A percentile compares a stretch with the other conserved stretches of the same genome.
Evolutionary conservation across 2,113 vertebrate species (phyloP).

Genomic region (Eretmochelys imbricata): DNA sequence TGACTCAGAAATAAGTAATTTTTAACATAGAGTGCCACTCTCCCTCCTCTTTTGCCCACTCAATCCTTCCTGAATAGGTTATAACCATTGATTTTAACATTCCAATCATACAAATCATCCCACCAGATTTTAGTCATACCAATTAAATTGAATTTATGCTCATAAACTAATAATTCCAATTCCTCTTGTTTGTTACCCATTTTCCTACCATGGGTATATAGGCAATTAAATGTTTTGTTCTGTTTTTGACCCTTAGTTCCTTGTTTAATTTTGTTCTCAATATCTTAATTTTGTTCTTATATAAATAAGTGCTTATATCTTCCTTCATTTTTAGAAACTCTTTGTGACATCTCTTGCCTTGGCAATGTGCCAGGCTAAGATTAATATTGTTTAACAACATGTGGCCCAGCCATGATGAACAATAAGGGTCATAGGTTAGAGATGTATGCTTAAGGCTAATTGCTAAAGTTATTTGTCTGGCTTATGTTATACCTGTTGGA

Average conservation of each 20-base stretch:
- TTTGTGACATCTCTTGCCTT: background rate
- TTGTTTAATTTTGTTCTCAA: background rate
- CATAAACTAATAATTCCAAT: background rate
- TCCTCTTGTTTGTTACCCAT: background rate
- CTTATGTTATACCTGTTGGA: slow-evolving; percentile 42
- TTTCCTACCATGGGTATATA: background rate
- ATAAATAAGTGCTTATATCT: background rate
- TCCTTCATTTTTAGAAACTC: background rate
- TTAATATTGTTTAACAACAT: slow-evolving; percentile 14
- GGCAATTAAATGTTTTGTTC: background rate
- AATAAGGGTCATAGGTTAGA: slow-evolving; percentile 31
- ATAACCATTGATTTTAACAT: background rate
- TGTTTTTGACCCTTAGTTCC: background rate
- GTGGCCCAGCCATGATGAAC: slow-evolving; percentile 21
- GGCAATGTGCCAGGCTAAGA: background rate
- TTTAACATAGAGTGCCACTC: background rate
- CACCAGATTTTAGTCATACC: background rate
- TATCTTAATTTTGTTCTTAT: background rate
- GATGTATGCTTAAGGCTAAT: slow-evolving; percentile 47
- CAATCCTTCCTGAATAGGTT: background rate
- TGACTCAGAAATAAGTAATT: background rate
- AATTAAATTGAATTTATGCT: background rate
- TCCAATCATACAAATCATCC: background rate
- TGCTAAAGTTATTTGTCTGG: slow-evolving; percentile 50
- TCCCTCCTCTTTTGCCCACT: background rate